These are phyloP conservation scores for Endotricha flammealis DNA, from an alignment of 2,888 invertebrate genomes.

Conservation along the genomic window DNA sequence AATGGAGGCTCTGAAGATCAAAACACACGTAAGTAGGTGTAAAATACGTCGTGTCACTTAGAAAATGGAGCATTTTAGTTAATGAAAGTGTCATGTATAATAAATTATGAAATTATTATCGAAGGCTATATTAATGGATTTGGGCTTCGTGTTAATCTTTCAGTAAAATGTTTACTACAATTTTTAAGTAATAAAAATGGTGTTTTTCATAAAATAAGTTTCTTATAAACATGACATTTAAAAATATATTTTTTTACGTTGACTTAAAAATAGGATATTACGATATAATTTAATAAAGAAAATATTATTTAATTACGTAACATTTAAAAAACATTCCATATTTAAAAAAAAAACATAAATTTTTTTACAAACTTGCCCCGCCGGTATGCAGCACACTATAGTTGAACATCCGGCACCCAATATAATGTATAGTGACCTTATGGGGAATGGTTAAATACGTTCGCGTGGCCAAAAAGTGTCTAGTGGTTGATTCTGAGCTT, in stretches of 20 bases:
- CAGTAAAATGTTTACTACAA: no score
- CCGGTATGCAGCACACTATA: constrained; percentile 22
- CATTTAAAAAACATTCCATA: no score
- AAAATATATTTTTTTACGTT: no score
- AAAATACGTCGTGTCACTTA: not conserved
- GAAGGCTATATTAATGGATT: constrained; percentile 6
- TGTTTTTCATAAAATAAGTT: no score
- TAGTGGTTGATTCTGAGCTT: constrained; percentile 34
- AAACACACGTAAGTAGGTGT: no score
- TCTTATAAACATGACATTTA: no score
- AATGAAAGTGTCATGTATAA: not conserved
- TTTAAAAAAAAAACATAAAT: constrained; percentile 19
- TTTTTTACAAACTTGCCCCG: constrained; percentile 45
- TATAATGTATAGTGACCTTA: constrained; percentile 55
- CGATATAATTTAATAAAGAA: no score
- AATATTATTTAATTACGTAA: no score
- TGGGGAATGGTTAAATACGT: constrained; percentile 58
- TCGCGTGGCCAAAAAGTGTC: constrained; percentile 38
- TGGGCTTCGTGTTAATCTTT: constrained; percentile 17
- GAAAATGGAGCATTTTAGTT: not conserved
- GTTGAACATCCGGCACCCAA: constrained; percentile 37
- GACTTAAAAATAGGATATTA: no score
- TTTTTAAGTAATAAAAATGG: no score
- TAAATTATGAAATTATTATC: constrained; percentile 17
- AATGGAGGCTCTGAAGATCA: no score